Evolutionary conservation across 2,888 invertebrate genomes (phyloP), one percentile per base, ranked within the genome.

Genomic region (Ectemnius lituratus): DNA sequence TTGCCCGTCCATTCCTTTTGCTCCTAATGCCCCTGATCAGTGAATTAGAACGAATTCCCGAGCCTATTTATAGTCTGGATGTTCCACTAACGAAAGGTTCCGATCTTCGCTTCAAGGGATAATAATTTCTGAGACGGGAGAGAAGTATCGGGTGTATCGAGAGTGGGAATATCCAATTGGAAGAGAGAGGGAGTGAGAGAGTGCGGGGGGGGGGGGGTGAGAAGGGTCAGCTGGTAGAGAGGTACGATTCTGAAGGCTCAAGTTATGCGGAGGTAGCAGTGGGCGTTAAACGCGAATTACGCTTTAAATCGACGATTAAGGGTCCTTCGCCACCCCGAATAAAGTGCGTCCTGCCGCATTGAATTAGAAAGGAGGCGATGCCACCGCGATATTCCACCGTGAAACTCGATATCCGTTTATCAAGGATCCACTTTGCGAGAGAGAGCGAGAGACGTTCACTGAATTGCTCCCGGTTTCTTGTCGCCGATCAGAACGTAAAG

Each of bases 401-500:
- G 80, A 72, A 73, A 80, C 78, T 78, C 81, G 74, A 81, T 81
- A 81, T 81, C 70, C 81, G 81, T 81, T 81, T 81, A 81, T 81
- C 81, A 79, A 75, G 72, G 64, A 71, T 76, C 81, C 81, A 81
- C 73, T 81, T 74, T 76, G 78, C 73, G 49, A 71, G 74, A 73
- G 8, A 11, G 37, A 11, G 37, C 8, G 37, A 8, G 37, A 11
- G 4, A 11, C 8, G 37, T 64, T 73, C 81, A 76, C 68, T 76
- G 76, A 81, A 76, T 79, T 75, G 81, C 81, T 79, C 79, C 81
- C 74, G 81, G 81, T 81, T 76, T 79, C 75, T 76, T 80, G 79
- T 78, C 80, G 83, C 75, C 78, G 76, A 82, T 84, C 83, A 76
- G 78, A 80, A 84, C 85, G 83, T 82, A 82, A 85, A 83, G 84